These are phyloP conservation scores for Perodicticus potto DNA, from an alignment of 2,797 vertebrate species.

Conservation along the genomic window DNA sequence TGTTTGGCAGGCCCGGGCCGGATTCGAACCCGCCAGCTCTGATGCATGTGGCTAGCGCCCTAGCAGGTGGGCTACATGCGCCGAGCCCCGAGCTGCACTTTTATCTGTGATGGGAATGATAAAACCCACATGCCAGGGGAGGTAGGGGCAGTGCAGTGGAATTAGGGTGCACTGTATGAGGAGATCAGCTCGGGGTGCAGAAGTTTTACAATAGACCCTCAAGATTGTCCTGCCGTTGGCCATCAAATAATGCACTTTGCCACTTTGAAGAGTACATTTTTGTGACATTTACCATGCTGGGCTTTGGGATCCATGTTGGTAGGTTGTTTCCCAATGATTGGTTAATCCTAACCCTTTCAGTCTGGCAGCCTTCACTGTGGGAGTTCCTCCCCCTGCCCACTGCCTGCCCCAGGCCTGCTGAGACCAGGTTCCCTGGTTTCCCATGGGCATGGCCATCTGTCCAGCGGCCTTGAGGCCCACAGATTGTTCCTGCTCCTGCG, in stretches of 20 bases:
- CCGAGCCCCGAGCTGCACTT: neutral
- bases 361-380: neutral
- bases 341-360: neutral
- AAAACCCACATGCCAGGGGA: too few species aligned
- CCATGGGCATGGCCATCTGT: neutral
- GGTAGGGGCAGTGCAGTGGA: neutral
- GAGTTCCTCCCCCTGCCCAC: neutral
- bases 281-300: neutral
- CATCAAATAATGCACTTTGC: neutral
- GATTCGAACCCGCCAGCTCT: too few species aligned
- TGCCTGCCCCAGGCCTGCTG: neutral
- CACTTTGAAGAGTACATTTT: neutral
- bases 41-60: too few species aligned
- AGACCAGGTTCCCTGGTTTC: neutral
- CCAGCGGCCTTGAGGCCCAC: neutral
- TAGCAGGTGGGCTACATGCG: too few species aligned
- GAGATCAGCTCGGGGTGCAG: neutral
- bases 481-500: neutral
- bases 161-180: accelerated
- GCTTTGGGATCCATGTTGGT: neutral
- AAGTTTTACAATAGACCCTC: neutral
- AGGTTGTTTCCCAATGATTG: neutral
- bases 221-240: neutral
- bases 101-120: neutral
- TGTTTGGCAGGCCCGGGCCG: too few species aligned